Base-by-base conservation (phyloP, 2,113 vertebrate genomes). In the Myotis yumanensis region DNA sequence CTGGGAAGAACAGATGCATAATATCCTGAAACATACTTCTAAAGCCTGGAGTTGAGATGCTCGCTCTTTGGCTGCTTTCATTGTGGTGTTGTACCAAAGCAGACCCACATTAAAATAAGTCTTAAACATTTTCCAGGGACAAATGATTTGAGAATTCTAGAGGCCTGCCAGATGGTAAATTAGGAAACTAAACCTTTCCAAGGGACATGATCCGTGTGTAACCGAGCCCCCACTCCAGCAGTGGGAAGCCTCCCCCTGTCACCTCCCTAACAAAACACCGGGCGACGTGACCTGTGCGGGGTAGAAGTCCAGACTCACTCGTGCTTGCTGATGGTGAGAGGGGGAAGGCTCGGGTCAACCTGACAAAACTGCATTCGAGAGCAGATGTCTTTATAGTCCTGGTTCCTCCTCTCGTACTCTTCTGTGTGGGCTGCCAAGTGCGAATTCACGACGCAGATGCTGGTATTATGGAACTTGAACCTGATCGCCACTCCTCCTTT, bases 311-410 rank as follows among this genome's bases (percentile, higher is more conserved):
- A 95, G 52, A 96, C 99, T 25, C 99, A 99, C 99, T 99, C 98
- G 0, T 99, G 99, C 95, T 99, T 99, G 97, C 98, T 97, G 91
- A 99, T 99, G 52, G 99, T 98, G 94, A 99, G 98, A 15, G 98
- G 98, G 0, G 99, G 98, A 66, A 98, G 97, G 3, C 97, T 97
- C 0, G 98, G 97, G 88, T 99, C 98, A 0, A 88, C 83, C 62
- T 99, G 99, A 91, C 97, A 98, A 97, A 99, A 99, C 54, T 98
- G 98, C 97, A 99, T 98, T 87, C 99, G 98, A 59, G 98, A 98
- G 97, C 99, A 99, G 96, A 99, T 99, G 95, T 99, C 99, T 82
- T 98, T 99, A 95, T 99, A 99, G 97, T 99, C 99, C 96, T 99
- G 99, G 98, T 99, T 99, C 77, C 99, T 98, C 89, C 99, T 97